Base-by-base conservation (phyloP, 2,113 vertebrate species). In the Dryoscopus gambensis region DNA sequence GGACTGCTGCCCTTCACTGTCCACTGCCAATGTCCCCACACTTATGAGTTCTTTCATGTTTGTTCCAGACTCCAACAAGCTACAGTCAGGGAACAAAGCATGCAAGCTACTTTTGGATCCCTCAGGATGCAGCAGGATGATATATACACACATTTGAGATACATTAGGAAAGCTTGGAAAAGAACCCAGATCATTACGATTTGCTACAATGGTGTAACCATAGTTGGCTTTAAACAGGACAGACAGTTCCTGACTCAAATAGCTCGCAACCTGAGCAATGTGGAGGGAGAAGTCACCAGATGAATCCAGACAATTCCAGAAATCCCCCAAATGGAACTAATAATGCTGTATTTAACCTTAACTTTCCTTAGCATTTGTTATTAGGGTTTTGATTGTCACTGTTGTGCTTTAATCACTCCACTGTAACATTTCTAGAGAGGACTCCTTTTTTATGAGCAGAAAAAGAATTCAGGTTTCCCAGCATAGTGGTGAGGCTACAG, bases 161-260 rank as follows among this genome's bases (percentile, higher is more conserved):
- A 87, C 73, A 95, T 95, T 91, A 89, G 65, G 81, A 95, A 89
- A 91, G 77, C 69, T 67, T 91, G 89, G 84, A 94, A 85, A 87
- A 84, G 74, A 95, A 93, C 33, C 53, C 74, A 96, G 67, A 87
- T 89, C 70, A 10, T 73, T 89, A 47, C 6, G 1, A 87, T 85
- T 84, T 89, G 77, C 73, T 94, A 68, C 65, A 89, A 84, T 0
- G 5, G 78, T 55, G 46, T 50, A 78, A 85, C 77, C 3, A 1
- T 68, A 73, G 86, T 40, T 94, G 84, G 65, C 65, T 87, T 86
- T 79, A 49, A 5, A 75, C 18, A 64, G 73, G 73, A 78, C 56
- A 95, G 49, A 83, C 37, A 86, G 89, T 65, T 87, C 64, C 91
- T 89, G 68, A 87, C 44, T 84, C 76, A 60, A 84, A 84, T 47